Conservation (phyloP, 2,797 vertebrate genomes). For the Sebastes kiyomatsui region DNA sequence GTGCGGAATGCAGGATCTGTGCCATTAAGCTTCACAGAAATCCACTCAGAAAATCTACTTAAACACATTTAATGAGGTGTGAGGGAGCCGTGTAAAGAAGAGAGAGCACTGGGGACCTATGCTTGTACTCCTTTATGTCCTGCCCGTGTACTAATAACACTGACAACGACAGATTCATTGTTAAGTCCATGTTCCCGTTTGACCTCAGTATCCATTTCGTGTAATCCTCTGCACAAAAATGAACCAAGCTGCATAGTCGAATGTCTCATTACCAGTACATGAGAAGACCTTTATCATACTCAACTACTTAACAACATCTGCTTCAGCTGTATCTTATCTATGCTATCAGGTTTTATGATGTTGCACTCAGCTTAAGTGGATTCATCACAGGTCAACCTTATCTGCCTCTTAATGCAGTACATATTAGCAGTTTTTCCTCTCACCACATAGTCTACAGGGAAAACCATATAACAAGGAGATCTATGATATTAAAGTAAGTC, state of each 20-base stretch:
- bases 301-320: conserved; percentile 17
- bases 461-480: not conserved
- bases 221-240: conserved; percentile 6
- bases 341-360: conserved; percentile 36
- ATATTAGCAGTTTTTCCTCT: conserved; percentile 7
- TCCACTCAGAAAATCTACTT: conserved; percentile 57
- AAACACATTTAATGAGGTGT: conserved; percentile 64
- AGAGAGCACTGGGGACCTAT: conserved; percentile 21
- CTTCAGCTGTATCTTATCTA: conserved; percentile 29
- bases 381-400: conserved; percentile 45
- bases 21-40: conserved; percentile 56
- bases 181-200: conserved; percentile 23
- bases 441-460: not conserved
- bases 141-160: conserved; percentile 39
- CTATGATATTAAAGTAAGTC: conserved; percentile 4
- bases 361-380: conserved; percentile 22
- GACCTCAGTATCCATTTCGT: conserved; percentile 28
- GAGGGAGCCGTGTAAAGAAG: conserved; percentile 43
- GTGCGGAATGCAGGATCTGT: conserved; percentile 40
- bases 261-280: not conserved
- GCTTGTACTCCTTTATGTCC: conserved; percentile 45
- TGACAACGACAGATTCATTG: conserved; percentile 9
- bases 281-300: conserved; percentile 18
- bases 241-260: not conserved
- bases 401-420: conserved; percentile 17